phyloP scores from a whole-genome alignment of 2,888 invertebrate genomes.

The Brachyptera risi region DNA sequence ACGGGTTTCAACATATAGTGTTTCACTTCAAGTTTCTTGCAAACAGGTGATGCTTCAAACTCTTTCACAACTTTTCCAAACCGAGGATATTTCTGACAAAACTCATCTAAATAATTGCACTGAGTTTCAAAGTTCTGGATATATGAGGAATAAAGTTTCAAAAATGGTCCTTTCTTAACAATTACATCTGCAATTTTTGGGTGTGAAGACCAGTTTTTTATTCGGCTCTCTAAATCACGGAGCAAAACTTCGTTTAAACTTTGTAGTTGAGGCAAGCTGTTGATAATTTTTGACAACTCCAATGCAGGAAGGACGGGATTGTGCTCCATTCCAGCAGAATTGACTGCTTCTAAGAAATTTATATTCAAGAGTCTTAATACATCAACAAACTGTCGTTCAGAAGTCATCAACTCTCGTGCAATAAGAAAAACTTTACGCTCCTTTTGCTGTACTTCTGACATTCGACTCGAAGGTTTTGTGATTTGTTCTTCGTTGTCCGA shows the following conservation, averaged over 20 bases:
- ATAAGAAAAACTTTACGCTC: slow-evolving; percentile 48
- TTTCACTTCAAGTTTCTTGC: slow-evolving; percentile 51
- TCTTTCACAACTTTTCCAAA: slow-evolving; percentile 49
- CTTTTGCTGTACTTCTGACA: slow-evolving; percentile 35
- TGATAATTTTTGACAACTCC: slow-evolving; percentile 49
- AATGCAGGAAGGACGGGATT: slow-evolving; percentile 45
- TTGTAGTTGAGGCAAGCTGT: slow-evolving; percentile 50
- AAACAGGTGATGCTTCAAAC: slow-evolving; percentile 45
- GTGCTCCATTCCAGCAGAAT: slow-evolving; percentile 38
- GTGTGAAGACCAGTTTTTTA: slow-evolving; percentile 47
- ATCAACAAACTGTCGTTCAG: slow-evolving; percentile 53
- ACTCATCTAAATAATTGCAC: slow-evolving; percentile 48
- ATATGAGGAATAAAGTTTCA: slow-evolving; percentile 54
- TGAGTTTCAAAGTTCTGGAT: slow-evolving; percentile 52
- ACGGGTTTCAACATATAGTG: slow-evolving; percentile 66
- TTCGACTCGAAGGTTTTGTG: slow-evolving; percentile 4
- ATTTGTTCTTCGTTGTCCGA: slow-evolving; percentile 31
- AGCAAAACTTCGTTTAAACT: slow-evolving; percentile 51
- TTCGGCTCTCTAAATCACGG: slow-evolving; percentile 47
- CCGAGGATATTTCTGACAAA: slow-evolving; percentile 46
- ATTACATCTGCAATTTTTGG: slow-evolving; percentile 53
- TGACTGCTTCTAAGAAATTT: slow-evolving; percentile 48
- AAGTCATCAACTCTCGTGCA: slow-evolving; percentile 52
- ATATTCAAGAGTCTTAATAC: slow-evolving; percentile 50
- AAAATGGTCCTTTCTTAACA: slow-evolving; percentile 55